phyloP scores from a whole-genome alignment of 2,797 vertebrate species.

The Lophotriccus pileatus region DNA sequence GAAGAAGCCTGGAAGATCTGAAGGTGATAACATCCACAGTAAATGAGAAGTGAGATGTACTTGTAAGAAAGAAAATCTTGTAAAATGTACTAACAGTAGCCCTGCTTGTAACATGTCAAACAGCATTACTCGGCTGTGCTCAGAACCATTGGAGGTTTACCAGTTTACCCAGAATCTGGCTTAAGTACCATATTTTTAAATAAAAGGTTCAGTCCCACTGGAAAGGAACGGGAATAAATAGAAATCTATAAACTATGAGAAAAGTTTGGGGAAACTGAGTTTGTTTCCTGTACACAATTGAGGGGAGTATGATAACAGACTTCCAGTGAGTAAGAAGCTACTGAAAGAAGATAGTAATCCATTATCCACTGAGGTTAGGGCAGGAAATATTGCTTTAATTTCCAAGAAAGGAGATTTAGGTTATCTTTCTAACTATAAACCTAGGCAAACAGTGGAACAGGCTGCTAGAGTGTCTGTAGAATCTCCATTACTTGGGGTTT shows the following conservation, averaged over 20 bases:
- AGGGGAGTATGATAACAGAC: not conserved
- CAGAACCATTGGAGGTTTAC: not conserved
- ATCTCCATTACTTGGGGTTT: not conserved
- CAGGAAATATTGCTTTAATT: constrained; percentile 50
- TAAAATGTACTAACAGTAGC: not conserved
- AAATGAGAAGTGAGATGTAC: constrained; percentile 32
- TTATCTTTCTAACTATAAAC: constrained; percentile 42
- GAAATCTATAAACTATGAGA: not conserved
- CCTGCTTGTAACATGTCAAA: not conserved
- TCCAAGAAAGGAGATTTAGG: constrained; percentile 12
- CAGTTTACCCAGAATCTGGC: not conserved
- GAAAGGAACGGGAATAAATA: constrained; percentile 3
- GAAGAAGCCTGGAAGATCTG: constrained; percentile 4
- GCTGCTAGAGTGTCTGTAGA: not conserved
- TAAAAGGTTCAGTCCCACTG: not conserved
- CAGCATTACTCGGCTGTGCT: not conserved
- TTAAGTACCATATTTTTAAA: constrained; percentile 8
- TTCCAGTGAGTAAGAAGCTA: not conserved
- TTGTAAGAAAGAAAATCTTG: not conserved
- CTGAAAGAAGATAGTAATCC: not conserved
- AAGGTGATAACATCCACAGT: not conserved
- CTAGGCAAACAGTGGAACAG: not conserved
- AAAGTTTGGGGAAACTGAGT: not conserved
- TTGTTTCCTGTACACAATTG: not conserved
- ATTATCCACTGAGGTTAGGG: not conserved